Conservation (phyloP, 2,113 vertebrate genomes). For the Prionailurus viverrinus region DNA sequence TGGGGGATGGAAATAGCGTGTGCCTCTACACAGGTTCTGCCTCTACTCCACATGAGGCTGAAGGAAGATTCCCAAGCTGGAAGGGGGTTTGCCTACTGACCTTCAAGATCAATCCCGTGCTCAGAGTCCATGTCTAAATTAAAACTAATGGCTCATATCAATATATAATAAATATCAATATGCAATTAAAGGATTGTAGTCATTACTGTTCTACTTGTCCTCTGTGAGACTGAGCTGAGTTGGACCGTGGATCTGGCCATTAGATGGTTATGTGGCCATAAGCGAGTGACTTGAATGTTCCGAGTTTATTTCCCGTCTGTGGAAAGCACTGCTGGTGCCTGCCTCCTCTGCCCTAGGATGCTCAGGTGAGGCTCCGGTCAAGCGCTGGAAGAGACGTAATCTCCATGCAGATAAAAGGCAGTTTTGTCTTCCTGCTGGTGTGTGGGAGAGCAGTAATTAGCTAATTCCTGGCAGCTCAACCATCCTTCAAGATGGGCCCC, state of each 20-base stretch:
- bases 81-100: neutral
- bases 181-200: neutral
- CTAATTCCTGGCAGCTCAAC: neutral
- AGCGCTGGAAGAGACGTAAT: neutral
- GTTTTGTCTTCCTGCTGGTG: neutral
- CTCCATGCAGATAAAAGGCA: neutral
- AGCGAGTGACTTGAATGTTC: neutral
- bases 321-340: neutral
- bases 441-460: neutral
- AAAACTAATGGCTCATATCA: neutral
- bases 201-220: neutral
- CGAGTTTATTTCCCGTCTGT: neutral
- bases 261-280: neutral
- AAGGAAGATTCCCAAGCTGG: neutral
- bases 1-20: neutral
- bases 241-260: neutral
- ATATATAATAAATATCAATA: neutral
- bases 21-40: neutral
- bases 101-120: neutral
- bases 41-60: neutral
- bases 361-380: neutral
- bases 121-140: neutral
- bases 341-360: neutral
- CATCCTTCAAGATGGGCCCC: neutral
- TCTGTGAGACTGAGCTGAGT: neutral